phyloP scores from a whole-genome alignment of 2,888 invertebrate genomes.

The Mamestra brassicae region DNA sequence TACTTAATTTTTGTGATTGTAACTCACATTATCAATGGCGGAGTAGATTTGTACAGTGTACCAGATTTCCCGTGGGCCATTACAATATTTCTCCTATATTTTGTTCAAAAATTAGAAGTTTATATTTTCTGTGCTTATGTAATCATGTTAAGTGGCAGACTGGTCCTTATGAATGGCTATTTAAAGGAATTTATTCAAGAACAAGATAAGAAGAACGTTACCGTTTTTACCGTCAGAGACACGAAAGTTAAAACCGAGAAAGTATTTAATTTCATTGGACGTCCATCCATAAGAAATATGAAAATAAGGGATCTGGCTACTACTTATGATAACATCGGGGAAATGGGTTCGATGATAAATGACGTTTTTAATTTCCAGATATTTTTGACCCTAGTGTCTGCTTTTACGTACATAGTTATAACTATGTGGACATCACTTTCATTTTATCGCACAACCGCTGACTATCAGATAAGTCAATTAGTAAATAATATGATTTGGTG shows the following conservation, averaged over 20 bases:
- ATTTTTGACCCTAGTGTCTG: slow-evolving; percentile 77
- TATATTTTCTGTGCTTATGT: slow-evolving; percentile 74
- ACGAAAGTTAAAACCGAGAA: slow-evolving; percentile 58
- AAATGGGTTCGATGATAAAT: slow-evolving; percentile 74
- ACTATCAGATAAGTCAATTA: slow-evolving; percentile 59
- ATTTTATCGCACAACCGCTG: slow-evolving; percentile 66
- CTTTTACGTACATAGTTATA: slow-evolving; percentile 77
- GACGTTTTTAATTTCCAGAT: slow-evolving; percentile 79
- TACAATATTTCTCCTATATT: slow-evolving; percentile 64
- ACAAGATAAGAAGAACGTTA: slow-evolving; percentile 62
- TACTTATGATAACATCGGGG: slow-evolving; percentile 77
- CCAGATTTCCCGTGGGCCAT: slow-evolving; percentile 44
- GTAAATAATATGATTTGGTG: slow-evolving; percentile 74
- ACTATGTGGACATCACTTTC: slow-evolving; percentile 78
- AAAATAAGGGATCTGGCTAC: slow-evolving; percentile 76
- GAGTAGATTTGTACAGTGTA: slow-evolving; percentile 62
- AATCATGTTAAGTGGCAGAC: slow-evolving; percentile 70
- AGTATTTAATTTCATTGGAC: slow-evolving; percentile 70
- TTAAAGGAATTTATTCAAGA: slow-evolving; percentile 71
- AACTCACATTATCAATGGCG: slow-evolving; percentile 59
- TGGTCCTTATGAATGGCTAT: slow-evolving; percentile 74
- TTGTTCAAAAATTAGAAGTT: slow-evolving; percentile 76
- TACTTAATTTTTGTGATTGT: slow-evolving; percentile 60
- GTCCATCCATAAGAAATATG: slow-evolving; percentile 68
- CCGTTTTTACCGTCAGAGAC: slow-evolving; percentile 69